Evolutionary conservation across 2,888 invertebrate species (phyloP).

Genomic region (Hesperia comma): DNA sequence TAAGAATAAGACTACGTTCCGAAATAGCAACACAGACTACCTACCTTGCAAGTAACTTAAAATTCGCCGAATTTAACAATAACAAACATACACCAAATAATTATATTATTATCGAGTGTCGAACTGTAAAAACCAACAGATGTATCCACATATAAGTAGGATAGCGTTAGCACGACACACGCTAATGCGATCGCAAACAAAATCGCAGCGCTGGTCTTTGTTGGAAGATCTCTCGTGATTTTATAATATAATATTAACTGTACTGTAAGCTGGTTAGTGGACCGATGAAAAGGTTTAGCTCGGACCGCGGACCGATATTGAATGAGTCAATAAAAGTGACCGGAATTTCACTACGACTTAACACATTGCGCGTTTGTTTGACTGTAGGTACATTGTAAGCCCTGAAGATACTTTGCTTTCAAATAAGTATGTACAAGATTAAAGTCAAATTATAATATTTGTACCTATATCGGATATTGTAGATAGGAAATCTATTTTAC

Average conservation of each 20-base stretch:
- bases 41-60: no score
- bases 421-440: conserved; percentile 1
- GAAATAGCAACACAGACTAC: no score
- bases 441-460: no score
- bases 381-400: conserved; percentile 21
- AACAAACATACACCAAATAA: conserved; percentile 55
- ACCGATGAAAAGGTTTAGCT: conserved; percentile 60
- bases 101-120: conserved; percentile 65
- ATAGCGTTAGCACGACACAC: conserved; percentile 68
- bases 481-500: no score
- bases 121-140: conserved; percentile 71
- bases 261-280: conserved; percentile 73
- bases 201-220: conserved; percentile 56
- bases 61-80: conserved; percentile 9
- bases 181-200: conserved; percentile 71
- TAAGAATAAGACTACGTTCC: no score
- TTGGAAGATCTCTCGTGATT: conserved; percentile 73
- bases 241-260: conserved; percentile 80
- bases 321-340: conserved; percentile 66
- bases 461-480: no score
- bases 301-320: conserved; percentile 48
- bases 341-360: conserved; percentile 66
- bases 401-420: neutral
- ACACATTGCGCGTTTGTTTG: conserved; percentile 48
- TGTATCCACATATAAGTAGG: conserved; percentile 63